A percentile compares a stretch with the other conserved stretches of the same genome.
These are phyloP conservation scores for Tridacna gigas DNA, from an alignment of 2,888 invertebrate species.

Conservation along the genomic window DNA sequence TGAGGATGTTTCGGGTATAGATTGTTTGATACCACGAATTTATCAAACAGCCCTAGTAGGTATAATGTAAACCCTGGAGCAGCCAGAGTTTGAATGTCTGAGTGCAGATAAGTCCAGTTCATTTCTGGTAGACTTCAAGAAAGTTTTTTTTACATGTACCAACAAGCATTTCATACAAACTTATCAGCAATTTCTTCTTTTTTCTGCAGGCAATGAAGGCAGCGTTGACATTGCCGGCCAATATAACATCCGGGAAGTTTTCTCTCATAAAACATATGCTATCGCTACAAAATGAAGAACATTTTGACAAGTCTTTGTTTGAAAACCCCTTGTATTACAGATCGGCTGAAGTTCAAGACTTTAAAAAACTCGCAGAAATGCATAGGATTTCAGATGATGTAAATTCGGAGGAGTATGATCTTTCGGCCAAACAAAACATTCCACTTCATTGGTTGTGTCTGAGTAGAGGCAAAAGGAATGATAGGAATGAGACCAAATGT, in stretches of 20 bases:
- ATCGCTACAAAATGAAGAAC: slow-evolving; percentile 48
- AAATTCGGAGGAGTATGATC: slow-evolving; percentile 36
- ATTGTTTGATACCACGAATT: too few relatives aligned
- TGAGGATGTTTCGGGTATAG: too few relatives aligned
- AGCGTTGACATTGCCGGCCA: background rate
- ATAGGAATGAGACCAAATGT: slow-evolving; percentile 1
- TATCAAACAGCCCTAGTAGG: too few relatives aligned
- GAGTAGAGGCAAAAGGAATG: slow-evolving; percentile 5
- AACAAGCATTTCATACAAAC: too few relatives aligned
- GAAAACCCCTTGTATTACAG: slow-evolving; percentile 48
- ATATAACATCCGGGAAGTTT: slow-evolving; percentile 42
- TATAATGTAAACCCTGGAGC: too few relatives aligned
- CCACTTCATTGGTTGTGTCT: slow-evolving; percentile 59
- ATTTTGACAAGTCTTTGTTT: slow-evolving; percentile 55
- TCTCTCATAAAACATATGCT: slow-evolving; percentile 61
- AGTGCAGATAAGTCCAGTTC: too few relatives aligned
- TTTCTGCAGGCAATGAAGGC: slow-evolving; percentile 3
- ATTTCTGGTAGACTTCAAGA: too few relatives aligned
- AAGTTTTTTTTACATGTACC: too few relatives aligned
- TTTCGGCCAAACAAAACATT: slow-evolving; percentile 55
- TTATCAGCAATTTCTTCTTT: background rate
- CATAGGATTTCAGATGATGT: slow-evolving; percentile 38
- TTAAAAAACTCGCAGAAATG: slow-evolving; percentile 38
- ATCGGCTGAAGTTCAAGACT: slow-evolving; percentile 37
- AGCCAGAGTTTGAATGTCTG: too few relatives aligned